Evolutionary conservation across 2,888 invertebrate genomes (phyloP), one percentile per base, ranked within the genome.

Genomic region (Coenonympha glycerion): DNA sequence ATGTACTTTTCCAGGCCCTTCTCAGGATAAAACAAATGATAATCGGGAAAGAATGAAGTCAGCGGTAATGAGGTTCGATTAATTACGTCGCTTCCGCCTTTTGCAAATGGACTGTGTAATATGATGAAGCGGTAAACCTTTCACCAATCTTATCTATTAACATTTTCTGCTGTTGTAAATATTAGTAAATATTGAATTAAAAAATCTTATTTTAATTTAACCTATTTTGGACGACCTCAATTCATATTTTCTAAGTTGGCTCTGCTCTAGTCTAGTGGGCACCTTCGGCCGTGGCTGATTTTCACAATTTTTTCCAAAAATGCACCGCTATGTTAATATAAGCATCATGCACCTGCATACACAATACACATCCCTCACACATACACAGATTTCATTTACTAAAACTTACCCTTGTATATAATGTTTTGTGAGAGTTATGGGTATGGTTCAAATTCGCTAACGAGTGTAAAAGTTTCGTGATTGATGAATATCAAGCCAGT

Each of bases 1-100:
- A 87, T 85, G 78, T 86, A 86, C 85, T 86, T 87, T 85, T 85
- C 82, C 76, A 67, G 68, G 71, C 71, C 76, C 69, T 72, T 69
- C 68, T 66, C 65, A 67, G 65, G 80, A 75, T 77, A 70, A 84
- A 84, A 86, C 83, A 82, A 86, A 87, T 87, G 85, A 83, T 86
- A 86, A 86, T 86, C 85, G 84, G 78, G 74, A 75, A 81, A 78
- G 83, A 85, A 85, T 85, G 82, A 83, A 87, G 83, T 86, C 83
- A 77, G 74, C 80, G 74, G 73, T 79, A 81, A 84, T 76, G 79
- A 77, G 65, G 65, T 65, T 63, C 74, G 70, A 86, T 85, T 83
- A 82, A 84, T 86, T 80, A 79, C 63, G 63, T 63, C 61, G 66
- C 61, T 58, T 59, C 56, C 66, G 64, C 68, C 66, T 56, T 63